Evolutionary conservation across 2,888 invertebrate genomes (phyloP), one percentile per base, ranked within the genome.

Genomic region (Chesias legatella): DNA sequence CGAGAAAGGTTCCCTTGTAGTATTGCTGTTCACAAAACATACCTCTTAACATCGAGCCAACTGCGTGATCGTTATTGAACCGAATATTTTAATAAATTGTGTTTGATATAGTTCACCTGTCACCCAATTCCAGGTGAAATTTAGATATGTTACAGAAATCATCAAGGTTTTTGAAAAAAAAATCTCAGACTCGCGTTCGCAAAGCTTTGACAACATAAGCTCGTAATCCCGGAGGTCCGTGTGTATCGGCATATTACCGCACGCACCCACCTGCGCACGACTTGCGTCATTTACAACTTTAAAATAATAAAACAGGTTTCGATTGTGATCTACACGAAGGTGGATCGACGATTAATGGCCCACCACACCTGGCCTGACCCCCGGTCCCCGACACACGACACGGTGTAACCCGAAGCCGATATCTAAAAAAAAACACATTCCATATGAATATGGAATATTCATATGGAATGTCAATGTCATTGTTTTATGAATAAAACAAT

Each of bases 221-320:
- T 69, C 46, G 46, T 39, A 50, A 56, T 63, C 50, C 55, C 57
- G 44, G 38, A 42, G 32, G 58, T 29, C 67, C 41, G 71, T 79
- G 53, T 67, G 65, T 60, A 57, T 60, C 48, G 38, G 39, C 57
- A 57, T 60, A 74, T 73, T 74, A 72, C 74, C 74, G 74, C 67
- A 66, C 73, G 72, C 70, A 72, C 72, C 73, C 83, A 83, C 82
- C 85, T 80, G 82, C 77, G 74, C 71, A 72, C 67, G 34, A 83
- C 84, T 86, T 86, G 84, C 85, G 86, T 88, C 86, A 88, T 84
- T 82, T 82, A 80, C 81, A 79, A 79, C 82, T 83, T 82, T 81
- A 84, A 88, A 86, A 88, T 84, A 84, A 83, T 81, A 79, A 80
- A 88, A 88, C 86, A 65, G 80, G 86, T 86, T 84, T 60, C 73